Percentiles rank a stretch among this genome's conserved stretches.
Conservation (phyloP, 2,888 invertebrate genomes). For the Buathra laborator region DNA sequence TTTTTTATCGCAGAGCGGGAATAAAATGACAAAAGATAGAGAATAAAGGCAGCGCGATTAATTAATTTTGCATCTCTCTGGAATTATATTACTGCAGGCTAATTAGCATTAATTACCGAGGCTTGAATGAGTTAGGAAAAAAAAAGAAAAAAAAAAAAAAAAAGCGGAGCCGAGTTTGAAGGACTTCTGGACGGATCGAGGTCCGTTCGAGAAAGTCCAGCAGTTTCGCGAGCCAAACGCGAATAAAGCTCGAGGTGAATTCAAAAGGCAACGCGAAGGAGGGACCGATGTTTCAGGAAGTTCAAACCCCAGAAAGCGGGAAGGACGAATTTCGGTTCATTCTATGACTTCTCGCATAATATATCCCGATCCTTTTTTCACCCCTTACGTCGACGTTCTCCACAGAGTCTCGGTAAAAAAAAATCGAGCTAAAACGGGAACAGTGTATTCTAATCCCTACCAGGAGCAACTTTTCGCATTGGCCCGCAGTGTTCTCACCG, state of each 20-base stretch:
- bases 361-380: no score
- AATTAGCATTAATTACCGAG: slow-evolving; percentile 1
- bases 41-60: not conserved
- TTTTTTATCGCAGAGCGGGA: not conserved
- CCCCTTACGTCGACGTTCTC: no score
- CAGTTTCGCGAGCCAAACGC: not conserved
- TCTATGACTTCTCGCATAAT: not conserved
- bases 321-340: slow-evolving; percentile 44
- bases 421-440: not conserved
- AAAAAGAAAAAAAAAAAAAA: not conserved
- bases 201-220: not conserved
- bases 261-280: slow-evolving; percentile 27
- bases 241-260: slow-evolving; percentile 1
- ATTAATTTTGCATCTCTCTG: not conserved
- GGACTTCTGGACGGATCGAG: not conserved
- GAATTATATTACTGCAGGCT: slow-evolving; percentile 1
- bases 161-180: not conserved
- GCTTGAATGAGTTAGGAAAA: not conserved
- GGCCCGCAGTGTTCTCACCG: slow-evolving; percentile 39
- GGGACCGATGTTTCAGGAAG: slow-evolving; percentile 22
- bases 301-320: slow-evolving; percentile 25
- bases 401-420: slow-evolving; percentile 24
- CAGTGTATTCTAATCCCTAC: slow-evolving; percentile 53
- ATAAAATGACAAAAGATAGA: not conserved
- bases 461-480: slow-evolving; percentile 23